Base-by-base conservation (phyloP, 2,888 invertebrate genomes). In the Coleophora deauratella region DNA sequence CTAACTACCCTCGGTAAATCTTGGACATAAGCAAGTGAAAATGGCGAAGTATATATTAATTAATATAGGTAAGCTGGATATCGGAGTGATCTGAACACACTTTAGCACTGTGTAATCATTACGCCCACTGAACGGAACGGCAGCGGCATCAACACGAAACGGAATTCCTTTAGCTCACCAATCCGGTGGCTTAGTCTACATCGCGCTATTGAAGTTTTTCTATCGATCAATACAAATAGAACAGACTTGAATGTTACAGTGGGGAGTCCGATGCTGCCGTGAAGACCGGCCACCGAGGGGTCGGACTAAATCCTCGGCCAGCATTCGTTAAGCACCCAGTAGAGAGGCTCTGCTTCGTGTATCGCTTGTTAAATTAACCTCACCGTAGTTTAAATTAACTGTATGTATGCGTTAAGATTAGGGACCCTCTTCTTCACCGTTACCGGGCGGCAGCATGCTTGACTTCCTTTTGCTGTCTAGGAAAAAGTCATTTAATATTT, bases 341-440 rank as follows among this genome's bases (percentile, higher is more conserved):
- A 80, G 81, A 80, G 33, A 80, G 84, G 69, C 73, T 78, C 82
- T 84, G 82, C 84, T 82, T 85, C 82, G 84, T 84, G 76, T 82
- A 84, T 82, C 71, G 66, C n/a, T 59, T 82, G 84, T 84, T 85
- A 77, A 85, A 66, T 85, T 84, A 81, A 79, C 73, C 68, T 76
- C 69, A n/a, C 55, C 47, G 61, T 61, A 63, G 67, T 72, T 84
- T 79, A 84, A 84, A 70, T 82, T 84, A 84, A 85, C 84, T 78
- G 79, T 81, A 84, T 85, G 84, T 85, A 85, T 85, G 84, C 84
- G 84, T 82, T 73, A 84, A 84, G 84, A 84, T 85, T 75, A 84
- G 84, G 72, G 79, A 72, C 78, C 84, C 82, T 84, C 84, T 82
- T 84, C 82, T 66, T 64, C 55, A 73, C 84, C 81, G 74, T 59